These are phyloP conservation scores for Crotalus adamanteus DNA, from an alignment of 2,797 vertebrate species.

Conservation along the genomic window DNA sequence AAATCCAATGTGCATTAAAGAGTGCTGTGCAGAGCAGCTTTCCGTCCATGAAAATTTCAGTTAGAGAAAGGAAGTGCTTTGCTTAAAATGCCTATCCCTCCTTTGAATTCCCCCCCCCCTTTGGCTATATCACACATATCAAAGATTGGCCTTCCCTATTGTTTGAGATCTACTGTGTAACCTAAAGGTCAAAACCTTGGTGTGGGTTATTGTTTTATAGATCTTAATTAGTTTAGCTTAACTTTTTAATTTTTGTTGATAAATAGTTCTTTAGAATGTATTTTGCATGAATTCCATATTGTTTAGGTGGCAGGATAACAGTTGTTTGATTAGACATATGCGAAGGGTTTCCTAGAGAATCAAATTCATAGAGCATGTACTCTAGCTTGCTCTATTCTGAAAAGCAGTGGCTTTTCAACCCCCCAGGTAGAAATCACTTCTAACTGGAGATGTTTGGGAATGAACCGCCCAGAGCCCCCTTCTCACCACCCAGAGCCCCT, in stretches of 20 bases:
- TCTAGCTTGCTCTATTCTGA: background rate
- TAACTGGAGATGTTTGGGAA: background rate
- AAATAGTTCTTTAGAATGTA: background rate
- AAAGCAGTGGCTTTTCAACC: no score
- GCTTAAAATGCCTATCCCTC: background rate
- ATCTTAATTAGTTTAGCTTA: background rate
- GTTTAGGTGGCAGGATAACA: background rate
- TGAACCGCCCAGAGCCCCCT: background rate
- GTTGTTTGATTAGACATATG: background rate
- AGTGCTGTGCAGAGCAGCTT: background rate
- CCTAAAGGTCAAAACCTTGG: background rate
- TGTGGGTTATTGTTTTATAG: background rate
- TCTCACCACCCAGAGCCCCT: background rate
- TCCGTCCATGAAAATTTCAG: background rate
- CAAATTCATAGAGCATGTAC: background rate
- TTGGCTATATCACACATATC: background rate
- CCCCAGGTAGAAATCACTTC: background rate
- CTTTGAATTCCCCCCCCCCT: background rate
- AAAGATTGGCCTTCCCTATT: background rate
- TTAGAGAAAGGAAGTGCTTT: background rate
- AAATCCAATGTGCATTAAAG: background rate
- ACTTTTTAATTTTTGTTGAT: background rate
- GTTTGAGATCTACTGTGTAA: background rate
- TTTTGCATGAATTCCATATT: background rate
- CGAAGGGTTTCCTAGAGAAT: no score